These are phyloP conservation scores for Caenorhabditis remanei DNA, from an alignment of 1,140 invertebrate genomes.

Conservation along the genomic window DNA sequence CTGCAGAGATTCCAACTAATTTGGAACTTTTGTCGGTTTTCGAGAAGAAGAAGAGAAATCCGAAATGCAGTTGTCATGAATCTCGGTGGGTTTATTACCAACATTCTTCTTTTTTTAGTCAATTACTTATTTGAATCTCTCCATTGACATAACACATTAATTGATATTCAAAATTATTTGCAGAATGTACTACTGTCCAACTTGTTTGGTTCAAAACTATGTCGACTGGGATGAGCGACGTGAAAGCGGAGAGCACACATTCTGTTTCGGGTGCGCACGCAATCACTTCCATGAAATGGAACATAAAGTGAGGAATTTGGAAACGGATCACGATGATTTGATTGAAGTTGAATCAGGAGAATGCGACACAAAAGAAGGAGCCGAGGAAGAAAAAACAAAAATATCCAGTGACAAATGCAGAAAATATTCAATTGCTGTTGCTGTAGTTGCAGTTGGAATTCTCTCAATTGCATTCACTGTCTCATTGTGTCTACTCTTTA, in stretches of 20 bases:
- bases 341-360: background rate
- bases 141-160: no score
- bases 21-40: background rate
- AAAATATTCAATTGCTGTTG: background rate
- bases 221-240: conserved; percentile 31
- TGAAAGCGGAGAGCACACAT: conserved; percentile 28
- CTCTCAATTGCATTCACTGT: background rate
- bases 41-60: conserved; percentile 2
- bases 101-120: no score
- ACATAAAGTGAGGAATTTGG: background rate
- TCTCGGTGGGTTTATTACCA: background rate
- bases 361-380: background rate
- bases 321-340: background rate
- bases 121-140: no score
- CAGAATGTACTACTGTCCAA: conserved; percentile 16
- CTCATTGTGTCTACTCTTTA: background rate
- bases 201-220: conserved; percentile 25
- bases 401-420: background rate
- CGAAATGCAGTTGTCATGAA: conserved; percentile 31
- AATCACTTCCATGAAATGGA: conserved; percentile 1
- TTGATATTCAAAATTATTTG: background rate
- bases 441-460: background rate
- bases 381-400: background rate
- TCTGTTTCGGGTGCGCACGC: conserved; percentile 28
- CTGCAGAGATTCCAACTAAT: background rate